A percentile compares a stretch with the other conserved stretches of the same genome.
phyloP scores from a whole-genome alignment of 2,797 vertebrate species.

The Molossus alvarezi region DNA sequence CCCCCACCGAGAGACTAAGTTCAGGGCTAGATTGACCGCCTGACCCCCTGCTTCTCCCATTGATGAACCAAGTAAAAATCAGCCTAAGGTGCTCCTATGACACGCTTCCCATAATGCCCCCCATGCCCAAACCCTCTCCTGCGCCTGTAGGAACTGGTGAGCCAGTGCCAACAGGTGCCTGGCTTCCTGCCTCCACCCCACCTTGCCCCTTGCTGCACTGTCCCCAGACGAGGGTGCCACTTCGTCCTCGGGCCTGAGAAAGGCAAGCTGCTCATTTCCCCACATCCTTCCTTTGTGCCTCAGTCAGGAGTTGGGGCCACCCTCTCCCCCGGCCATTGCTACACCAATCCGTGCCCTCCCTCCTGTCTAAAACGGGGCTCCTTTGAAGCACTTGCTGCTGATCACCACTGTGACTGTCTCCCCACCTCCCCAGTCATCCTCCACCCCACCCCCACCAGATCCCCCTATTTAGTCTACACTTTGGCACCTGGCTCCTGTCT shows the following conservation, averaged over 20 bases:
- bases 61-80: not conserved
- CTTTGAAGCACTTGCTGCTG: not conserved
- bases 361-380: not conserved
- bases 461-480: not conserved
- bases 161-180: not conserved
- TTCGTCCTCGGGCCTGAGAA: not conserved
- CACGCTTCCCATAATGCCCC: not conserved
- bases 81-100: not conserved
- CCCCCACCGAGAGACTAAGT: too few species aligned
- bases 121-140: not conserved
- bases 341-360: too few species aligned
- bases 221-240: not conserved
- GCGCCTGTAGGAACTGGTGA: not conserved
- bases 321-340: not conserved
- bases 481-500: not conserved
- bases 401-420: too few species aligned
- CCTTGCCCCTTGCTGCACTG: not conserved
- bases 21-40: not conserved
- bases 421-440: too few species aligned
- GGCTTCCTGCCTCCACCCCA: not conserved
- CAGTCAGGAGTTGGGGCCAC: not conserved
- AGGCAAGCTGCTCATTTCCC: not conserved
- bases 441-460: fast-evolving
- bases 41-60: not conserved
- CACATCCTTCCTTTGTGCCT: fast-evolving